These are phyloP conservation scores for Anhinga rufa DNA, from an alignment of 2,113 vertebrate genomes.

Conservation along the genomic window DNA sequence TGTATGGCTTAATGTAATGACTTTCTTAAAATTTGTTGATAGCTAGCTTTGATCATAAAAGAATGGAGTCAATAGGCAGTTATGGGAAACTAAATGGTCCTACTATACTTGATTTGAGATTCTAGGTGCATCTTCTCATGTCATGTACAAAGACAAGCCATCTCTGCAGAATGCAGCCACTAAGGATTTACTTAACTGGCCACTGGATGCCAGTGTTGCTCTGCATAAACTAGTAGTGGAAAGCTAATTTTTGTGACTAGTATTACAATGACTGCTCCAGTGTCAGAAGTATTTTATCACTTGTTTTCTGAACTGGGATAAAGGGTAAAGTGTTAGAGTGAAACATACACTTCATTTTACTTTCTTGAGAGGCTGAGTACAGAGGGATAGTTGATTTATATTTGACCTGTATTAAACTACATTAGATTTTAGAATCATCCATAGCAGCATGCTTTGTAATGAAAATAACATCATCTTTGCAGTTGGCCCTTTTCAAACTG, in stretches of 20 bases:
- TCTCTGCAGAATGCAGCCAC: background rate
- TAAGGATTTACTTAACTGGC: background rate
- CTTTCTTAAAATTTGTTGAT: background rate
- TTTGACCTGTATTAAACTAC: background rate
- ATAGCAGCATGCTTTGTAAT: background rate
- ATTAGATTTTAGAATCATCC: background rate
- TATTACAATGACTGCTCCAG: background rate
- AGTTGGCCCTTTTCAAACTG: background rate
- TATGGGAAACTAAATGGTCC: background rate
- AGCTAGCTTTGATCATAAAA: background rate
- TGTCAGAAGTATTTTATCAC: background rate
- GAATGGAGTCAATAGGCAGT: background rate
- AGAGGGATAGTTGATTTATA: background rate
- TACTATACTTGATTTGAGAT: background rate
- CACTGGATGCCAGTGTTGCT: conserved; percentile 39
- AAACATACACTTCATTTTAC: background rate
- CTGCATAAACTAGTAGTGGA: background rate
- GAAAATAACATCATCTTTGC: background rate
- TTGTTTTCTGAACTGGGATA: background rate
- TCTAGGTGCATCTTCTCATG: background rate
- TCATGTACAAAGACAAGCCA: background rate
- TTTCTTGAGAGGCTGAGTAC: background rate
- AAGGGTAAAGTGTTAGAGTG: background rate
- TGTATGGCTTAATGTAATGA: background rate
- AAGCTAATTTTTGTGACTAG: background rate